Conservation (phyloP, 2,113 vertebrate species). For the Trinectes maculatus region DNA sequence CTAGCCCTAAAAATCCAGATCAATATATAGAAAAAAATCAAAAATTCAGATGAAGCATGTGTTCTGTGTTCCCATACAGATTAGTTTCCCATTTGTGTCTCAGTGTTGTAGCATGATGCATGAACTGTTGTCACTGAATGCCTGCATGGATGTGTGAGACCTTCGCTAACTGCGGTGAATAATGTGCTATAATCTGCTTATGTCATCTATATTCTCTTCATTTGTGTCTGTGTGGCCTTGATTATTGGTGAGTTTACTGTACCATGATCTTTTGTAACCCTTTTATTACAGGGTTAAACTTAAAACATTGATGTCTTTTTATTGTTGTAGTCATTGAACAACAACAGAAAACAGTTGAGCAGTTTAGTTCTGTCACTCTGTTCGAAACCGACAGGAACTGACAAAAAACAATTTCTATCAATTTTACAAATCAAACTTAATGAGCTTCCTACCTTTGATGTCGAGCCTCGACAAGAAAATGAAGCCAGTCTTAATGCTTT, state of each 20-base stretch:
- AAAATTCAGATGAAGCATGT: too few species aligned
- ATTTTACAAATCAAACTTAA: neutral
- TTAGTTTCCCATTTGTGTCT: constrained; percentile 46
- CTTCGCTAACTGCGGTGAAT: neutral
- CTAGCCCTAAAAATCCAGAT: too few species aligned
- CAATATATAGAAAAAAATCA: too few species aligned
- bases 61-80: neutral
- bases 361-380: too few species aligned
- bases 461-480: neutral
- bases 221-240: neutral
- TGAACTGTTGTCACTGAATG: neutral
- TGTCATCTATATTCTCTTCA: neutral
- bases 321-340: neutral
- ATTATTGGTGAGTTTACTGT: neutral
- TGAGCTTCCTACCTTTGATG: neutral
- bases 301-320: constrained; percentile 6
- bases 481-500: neutral
- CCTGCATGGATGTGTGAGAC: neutral
- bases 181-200: constrained; percentile 1
- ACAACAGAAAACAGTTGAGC: neutral
- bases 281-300: too few species aligned
- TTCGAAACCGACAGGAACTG: too few species aligned
- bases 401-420: constrained; percentile 2
- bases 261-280: neutral
- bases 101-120: constrained; percentile 22